Percentiles rank a stretch among this genome's conserved stretches.
These are phyloP conservation scores for Drosophila quasianomalipes DNA, from an alignment of 2,888 invertebrate species.

Conservation along the genomic window DNA sequence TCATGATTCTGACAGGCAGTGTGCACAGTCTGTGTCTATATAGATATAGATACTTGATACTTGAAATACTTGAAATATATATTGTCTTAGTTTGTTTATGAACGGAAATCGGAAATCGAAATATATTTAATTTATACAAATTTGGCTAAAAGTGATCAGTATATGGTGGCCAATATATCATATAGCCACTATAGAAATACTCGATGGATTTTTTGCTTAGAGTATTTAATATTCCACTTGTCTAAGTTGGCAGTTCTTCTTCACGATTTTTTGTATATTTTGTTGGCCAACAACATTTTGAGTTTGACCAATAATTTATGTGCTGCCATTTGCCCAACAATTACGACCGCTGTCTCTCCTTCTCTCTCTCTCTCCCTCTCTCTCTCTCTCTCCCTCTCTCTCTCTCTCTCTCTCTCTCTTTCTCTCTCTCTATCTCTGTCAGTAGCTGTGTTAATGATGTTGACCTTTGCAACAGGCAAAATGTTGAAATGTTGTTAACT, in stretches of 20 bases:
- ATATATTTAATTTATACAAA: background rate
- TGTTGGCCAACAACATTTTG: slow-evolving; percentile 46
- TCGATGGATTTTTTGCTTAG: background rate
- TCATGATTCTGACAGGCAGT: background rate
- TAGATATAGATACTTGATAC: too few relatives aligned
- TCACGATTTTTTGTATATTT: slow-evolving; percentile 15
- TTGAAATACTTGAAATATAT: background rate
- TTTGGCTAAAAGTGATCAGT: background rate
- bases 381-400: background rate
- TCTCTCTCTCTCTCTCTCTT: background rate
- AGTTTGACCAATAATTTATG: slow-evolving; percentile 84
- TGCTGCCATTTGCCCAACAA: slow-evolving; percentile 83
- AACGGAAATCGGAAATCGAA: background rate
- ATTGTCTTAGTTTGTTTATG: background rate
- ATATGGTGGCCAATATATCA: too few relatives aligned
- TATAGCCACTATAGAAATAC: background rate
- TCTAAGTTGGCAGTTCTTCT: background rate
- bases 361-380: slow-evolving; percentile 16
- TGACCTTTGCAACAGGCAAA: slow-evolving; percentile 76
- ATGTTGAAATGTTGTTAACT: slow-evolving; percentile 61
- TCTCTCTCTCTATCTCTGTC: background rate
- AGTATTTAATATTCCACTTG: background rate
- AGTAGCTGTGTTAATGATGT: slow-evolving; percentile 72
- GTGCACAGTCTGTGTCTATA: background rate
- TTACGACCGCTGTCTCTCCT: slow-evolving; percentile 58